Percentiles rank a stretch among this genome's conserved stretches.
phyloP scores from a whole-genome alignment of 2,888 invertebrate species.

The Psylliodes chrysocephalus region DNA sequence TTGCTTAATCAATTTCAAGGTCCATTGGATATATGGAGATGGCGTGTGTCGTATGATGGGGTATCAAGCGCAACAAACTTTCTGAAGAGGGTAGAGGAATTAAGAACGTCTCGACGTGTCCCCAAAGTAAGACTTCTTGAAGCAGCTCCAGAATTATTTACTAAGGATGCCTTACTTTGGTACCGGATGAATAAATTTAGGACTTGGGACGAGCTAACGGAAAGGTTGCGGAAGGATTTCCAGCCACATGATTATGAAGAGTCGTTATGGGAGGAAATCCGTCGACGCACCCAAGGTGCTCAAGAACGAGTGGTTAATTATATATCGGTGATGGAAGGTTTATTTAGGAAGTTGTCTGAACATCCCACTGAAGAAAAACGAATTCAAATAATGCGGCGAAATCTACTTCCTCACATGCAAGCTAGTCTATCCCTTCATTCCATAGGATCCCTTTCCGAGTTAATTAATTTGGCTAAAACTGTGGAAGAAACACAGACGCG shows the following conservation, averaged over 20 bases:
- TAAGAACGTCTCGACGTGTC: constrained; percentile 20
- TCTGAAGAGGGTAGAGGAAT: constrained; percentile 18
- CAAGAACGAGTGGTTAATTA: constrained; percentile 18
- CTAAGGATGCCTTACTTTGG: too few species aligned
- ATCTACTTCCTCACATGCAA: constrained; percentile 11
- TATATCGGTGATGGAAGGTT: constrained; percentile 23
- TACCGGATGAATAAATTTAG: constrained; percentile 11
- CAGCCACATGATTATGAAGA: constrained; percentile 24
- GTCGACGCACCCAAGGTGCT: constrained; percentile 26
- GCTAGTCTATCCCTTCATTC: constrained; percentile 8
- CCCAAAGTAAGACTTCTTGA: constrained; percentile 12
- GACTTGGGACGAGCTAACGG: constrained; percentile 18
- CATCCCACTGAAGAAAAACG: not conserved
- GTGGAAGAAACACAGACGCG: constrained; percentile 27
- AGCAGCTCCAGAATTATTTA: too few species aligned
- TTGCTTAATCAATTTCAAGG: too few species aligned
- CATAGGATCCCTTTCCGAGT: not conserved
- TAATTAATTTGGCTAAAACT: constrained; percentile 3
- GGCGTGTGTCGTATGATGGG: constrained; percentile 22
- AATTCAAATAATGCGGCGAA: constrained; percentile 29
- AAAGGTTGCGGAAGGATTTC: constrained; percentile 8
- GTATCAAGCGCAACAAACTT: constrained; percentile 20
- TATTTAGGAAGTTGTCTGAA: constrained; percentile 15
- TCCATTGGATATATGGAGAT: constrained; percentile 11
- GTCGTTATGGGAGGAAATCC: constrained; percentile 30